Evolutionary conservation across 2,888 invertebrate species (phyloP).

Genomic region (Troilus luridus): DNA sequence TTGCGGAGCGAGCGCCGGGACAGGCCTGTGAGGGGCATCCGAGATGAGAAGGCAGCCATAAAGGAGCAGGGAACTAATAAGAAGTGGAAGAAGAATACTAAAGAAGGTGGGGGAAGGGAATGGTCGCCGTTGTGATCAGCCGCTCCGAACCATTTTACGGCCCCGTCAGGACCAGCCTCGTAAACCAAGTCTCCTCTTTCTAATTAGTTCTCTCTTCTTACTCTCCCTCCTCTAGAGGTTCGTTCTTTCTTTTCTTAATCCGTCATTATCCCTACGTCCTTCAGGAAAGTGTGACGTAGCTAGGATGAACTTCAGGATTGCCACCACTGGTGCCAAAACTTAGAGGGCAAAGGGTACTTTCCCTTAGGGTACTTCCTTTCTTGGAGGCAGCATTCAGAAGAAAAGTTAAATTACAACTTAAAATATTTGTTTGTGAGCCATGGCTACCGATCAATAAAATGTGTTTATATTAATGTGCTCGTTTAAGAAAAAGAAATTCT

Average conservation of each 20-base stretch:
- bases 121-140: neutral
- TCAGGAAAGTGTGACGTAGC: too few species aligned
- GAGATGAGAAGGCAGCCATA: neutral
- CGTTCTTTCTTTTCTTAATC: neutral
- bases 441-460: too few species aligned
- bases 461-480: too few species aligned
- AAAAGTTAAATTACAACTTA: too few species aligned
- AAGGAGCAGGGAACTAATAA: conserved; percentile 5
- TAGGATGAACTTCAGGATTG: too few species aligned
- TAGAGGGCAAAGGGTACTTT: too few species aligned
- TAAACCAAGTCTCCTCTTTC: neutral
- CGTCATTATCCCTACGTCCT: neutral
- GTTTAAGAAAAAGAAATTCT: too few species aligned
- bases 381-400: too few species aligned
- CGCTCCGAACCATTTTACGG: conserved; percentile 9
- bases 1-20: neutral
- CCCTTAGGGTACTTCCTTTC: too few species aligned
- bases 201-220: neutral
- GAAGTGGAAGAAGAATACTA: conserved; percentile 34
- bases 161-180: neutral
- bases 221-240: neutral
- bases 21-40: neutral
- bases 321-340: too few species aligned
- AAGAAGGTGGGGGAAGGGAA: neutral
- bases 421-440: too few species aligned